Base-by-base conservation (phyloP, 1,140 invertebrate species). In the Pemphigus obesinymphae region DNA sequence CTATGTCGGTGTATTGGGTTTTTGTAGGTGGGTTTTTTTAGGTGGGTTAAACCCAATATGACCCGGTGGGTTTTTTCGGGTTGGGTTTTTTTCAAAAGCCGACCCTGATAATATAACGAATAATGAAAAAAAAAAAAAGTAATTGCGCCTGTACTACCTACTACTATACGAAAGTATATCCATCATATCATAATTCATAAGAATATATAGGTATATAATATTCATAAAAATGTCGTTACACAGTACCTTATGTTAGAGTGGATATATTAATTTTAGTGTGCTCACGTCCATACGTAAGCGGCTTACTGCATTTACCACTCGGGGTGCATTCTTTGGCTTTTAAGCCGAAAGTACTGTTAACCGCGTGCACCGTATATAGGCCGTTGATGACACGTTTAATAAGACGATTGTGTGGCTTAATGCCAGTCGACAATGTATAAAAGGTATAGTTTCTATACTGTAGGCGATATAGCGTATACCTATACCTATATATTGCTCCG, bases 251-350 rank as follows among this genome's bases (percentile, higher is more conserved):
- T 68, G 43, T 68, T 15, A 10, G 13, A 37, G 66, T 37, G n/a
- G 34, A 68, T 68, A 68, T 66, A 34, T n/a, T 45, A 45, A 40
- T 68, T 68, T 68, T 68, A 68, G 66, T 37, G 34, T 11, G 26
- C 58, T 23, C 34, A 8, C 20, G 10, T 68, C 29, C 1, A 68
- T 15, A 68, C 20, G 31, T 68, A 68, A 68, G 66, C 66, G 66
- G 66, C 34, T 68, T 68, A 68, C n/a, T 13, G 34, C n/a, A 66
- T 66, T 68, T 40, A 68, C 34, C 34, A 68, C 66, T 68, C 37
- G n/a, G 37, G 37, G 66, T 43, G 66, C 66, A 40, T 68, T 68
- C 66, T 68, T 68, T 29, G 66, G 66, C n/a, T 68, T 68, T 68
- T 68, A 40, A 68, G 66, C 34, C n/a, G 34, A 68, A 68, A 37